phyloP scores from a whole-genome alignment of 30 jellyfish, hydroid and myxozoan species.

The Chrysaora quinquecirrha region DNA sequence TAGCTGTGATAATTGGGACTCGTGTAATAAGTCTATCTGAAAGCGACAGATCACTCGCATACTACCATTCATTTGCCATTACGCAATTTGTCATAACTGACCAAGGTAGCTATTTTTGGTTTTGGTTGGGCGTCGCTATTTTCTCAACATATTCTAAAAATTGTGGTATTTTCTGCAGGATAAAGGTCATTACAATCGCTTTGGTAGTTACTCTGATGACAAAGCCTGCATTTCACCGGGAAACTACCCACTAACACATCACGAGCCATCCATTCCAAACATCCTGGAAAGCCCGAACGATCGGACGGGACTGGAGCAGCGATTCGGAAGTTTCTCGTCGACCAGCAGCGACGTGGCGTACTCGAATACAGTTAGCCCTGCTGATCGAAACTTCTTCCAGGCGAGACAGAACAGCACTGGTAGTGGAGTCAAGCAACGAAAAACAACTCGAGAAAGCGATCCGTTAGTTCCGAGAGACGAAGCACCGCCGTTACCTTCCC shows the following conservation, averaged over 20 bases:
- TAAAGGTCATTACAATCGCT: constrained; percentile 42
- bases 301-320: constrained; percentile 21
- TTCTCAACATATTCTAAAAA: too few relatives aligned
- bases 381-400: constrained; percentile 25
- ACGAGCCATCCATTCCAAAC: constrained; percentile 68
- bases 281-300: constrained; percentile 19
- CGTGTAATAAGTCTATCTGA: too few relatives aligned
- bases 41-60: too few relatives aligned
- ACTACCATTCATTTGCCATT: too few relatives aligned
- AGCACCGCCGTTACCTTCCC: constrained; percentile 51
- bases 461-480: constrained; percentile 22
- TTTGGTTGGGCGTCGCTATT: too few relatives aligned
- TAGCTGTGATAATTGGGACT: too few relatives aligned
- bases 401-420: constrained; percentile 47
- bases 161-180: constrained; percentile 17
- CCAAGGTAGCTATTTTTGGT: too few relatives aligned
- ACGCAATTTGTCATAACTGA: too few relatives aligned
- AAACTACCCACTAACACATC: constrained; percentile 20
- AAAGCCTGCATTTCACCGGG: constrained; percentile 57
- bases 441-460: constrained; percentile 47
- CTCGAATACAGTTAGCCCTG: constrained; percentile 47
- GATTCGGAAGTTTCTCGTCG: constrained; percentile 45
- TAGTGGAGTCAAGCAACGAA: constrained; percentile 52
- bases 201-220: constrained; percentile 23
- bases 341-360: constrained; percentile 34